Percentiles rank a stretch among this genome's conserved stretches.
phyloP scores from a whole-genome alignment of 2,888 invertebrate genomes.

The Dolichopus griseipennis region DNA sequence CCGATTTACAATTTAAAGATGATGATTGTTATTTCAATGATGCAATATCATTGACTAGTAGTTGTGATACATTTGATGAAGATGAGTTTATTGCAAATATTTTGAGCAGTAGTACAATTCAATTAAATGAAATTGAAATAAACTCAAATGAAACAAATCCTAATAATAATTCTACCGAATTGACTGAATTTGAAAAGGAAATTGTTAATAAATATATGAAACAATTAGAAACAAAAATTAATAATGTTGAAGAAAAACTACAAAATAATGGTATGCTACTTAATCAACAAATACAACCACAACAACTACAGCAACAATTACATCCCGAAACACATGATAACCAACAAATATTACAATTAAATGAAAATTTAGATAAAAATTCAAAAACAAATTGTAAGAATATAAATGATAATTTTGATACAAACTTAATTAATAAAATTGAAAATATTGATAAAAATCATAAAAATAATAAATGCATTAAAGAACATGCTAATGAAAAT shows the following conservation, averaged over 20 bases:
- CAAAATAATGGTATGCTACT: background rate
- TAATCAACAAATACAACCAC: too few relatives aligned
- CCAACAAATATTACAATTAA: background rate
- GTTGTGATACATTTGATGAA: conserved; percentile 18
- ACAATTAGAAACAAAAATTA: conserved; percentile 9
- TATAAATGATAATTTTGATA: background rate
- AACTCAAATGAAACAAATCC: conserved; percentile 12
- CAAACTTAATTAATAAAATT: background rate
- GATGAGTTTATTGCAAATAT: conserved; percentile 19
- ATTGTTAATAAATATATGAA: conserved; percentile 23
- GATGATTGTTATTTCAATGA: background rate
- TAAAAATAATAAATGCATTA: background rate
- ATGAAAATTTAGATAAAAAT: background rate
- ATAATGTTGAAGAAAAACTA: background rate
- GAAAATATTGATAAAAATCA: background rate
- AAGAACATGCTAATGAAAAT: background rate
- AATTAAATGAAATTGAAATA: conserved; percentile 10
- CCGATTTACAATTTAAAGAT: background rate
- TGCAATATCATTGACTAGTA: background rate
- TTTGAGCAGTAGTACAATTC: background rate
- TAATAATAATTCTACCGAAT: conserved; percentile 17
- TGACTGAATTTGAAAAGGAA: conserved; percentile 24
- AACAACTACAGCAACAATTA: too few relatives aligned
- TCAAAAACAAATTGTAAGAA: background rate
- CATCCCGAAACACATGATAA: too few relatives aligned